Evolutionary conservation across 2,888 invertebrate genomes (phyloP), one percentile per base, ranked within the genome.

Genomic region (Seira ritae): DNA sequence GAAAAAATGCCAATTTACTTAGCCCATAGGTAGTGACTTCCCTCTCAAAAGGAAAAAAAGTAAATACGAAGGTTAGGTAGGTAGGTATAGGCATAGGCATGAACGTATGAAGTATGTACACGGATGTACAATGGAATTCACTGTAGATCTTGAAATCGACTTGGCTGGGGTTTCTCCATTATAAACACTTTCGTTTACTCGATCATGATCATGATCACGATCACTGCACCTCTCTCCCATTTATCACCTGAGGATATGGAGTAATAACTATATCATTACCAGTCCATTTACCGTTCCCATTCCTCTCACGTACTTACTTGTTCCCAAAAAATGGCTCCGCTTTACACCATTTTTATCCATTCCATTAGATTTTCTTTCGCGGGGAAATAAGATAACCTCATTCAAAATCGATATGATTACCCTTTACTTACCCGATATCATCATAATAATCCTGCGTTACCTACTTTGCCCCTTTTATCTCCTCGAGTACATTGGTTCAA

Each of bases 251-350:
- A 31, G 31, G 31, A 31, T 50, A 50, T 50, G 50, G 50, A 50
- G 50, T 50, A 50, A 50, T 50, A 50, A 50, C 50, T n/a, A n/a
- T 50, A 50, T 50, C 50, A 50, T 50, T 50, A 50, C 50, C 17
- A 50, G 50, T n/a, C 50, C 50, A 50, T 50, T 50, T 50, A 50
- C 50, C 50, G 15, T 12, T 50, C 50, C 17, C 50, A 50, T 50
- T n/a, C 17, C 50, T 3, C 6, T 3, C 50, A 50, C 50, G 50
- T 50, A 8, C 50, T 42, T 42, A 8, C 42, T 1, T 15, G 12
- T 12, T n/a, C 50, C 17, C n/a, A n/a, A n/a, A n/a, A 12, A 50
- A 12, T 50, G 12, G 2, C 2, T 50, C 17, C 50, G 2, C 3
- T 15, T 50, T 50, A 50, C 17, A n/a, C 50, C 42, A 42, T 42